A percentile compares a stretch with the other conserved stretches of the same genome.
These are phyloP conservation scores for Apis mellifera DNA, from an alignment of 1,140 invertebrate species.

Conservation along the genomic window Amel_HAv3.1 CM009932.2:10744001-10744500, in stretches of 20 bases:
- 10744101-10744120: conserved; percentile 9
- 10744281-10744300: conserved; percentile 75
- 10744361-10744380: conserved; percentile 44
- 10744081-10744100: background rate
- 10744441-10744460: conserved; percentile 74
- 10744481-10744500: background rate
- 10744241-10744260: conserved; percentile 68
- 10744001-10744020: background rate
- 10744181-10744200: conserved; percentile 75
- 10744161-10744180: conserved; percentile 66
- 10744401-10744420: conserved; percentile 61
- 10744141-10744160: conserved; percentile 37
- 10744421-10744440: conserved; percentile 71
- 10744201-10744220: conserved; percentile 75
- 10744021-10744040: background rate
- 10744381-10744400: conserved; percentile 41
- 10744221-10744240: conserved; percentile 67
- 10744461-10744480: conserved; percentile 19
- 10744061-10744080: no score
- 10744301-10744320: conserved; percentile 66
- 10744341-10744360: conserved; percentile 40
- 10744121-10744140: conserved; percentile 10
- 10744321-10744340: conserved; percentile 41
- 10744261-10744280: conserved; percentile 57
- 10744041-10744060: background rate